phyloP scores from a whole-genome alignment of 1,140 invertebrate species.

The Drosophila mauritiana region DNA sequence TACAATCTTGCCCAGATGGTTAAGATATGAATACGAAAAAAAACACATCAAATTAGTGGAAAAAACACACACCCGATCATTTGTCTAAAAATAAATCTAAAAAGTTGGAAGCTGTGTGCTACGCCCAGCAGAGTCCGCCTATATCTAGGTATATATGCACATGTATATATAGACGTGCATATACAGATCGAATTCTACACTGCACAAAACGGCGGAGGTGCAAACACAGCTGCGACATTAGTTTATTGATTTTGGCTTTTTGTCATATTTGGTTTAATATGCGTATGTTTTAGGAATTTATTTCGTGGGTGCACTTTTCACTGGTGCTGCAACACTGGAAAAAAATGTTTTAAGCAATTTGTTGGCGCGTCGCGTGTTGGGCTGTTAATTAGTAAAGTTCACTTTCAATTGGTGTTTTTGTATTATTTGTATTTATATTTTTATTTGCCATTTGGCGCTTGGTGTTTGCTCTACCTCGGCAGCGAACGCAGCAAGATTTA shows the following conservation, averaged over 20 bases:
- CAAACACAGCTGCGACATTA: constrained; percentile 20
- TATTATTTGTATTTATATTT: not conserved
- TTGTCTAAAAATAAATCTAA: constrained; percentile 59
- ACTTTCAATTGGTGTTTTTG: not conserved
- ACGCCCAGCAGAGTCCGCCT: constrained; percentile 38
- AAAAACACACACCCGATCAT: constrained; percentile 38
- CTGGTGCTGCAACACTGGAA: constrained; percentile 28
- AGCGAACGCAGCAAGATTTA: constrained; percentile 27
- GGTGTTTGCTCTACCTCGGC: constrained; percentile 16
- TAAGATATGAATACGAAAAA: constrained; percentile 21
- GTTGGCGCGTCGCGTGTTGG: constrained; percentile 24
- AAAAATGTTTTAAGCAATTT: constrained; percentile 18
- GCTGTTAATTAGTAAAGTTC: constrained; percentile 5
- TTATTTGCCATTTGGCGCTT: not conserved
- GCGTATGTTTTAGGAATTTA: not conserved
- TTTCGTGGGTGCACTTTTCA: constrained; percentile 16
- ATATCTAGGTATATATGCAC: constrained; percentile 36
- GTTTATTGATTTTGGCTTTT: constrained; percentile 15
- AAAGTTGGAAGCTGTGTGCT: constrained; percentile 43
- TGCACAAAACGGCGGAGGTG: constrained; percentile 12
- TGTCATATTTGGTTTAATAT: not conserved
- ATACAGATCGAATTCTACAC: constrained; percentile 35
- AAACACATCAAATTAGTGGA: constrained; percentile 45
- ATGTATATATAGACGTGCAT: constrained; percentile 26
- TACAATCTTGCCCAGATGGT: constrained; percentile 9